These are phyloP conservation scores for Cromileptes altivelis DNA, from an alignment of 2,113 vertebrate genomes.

Conservation along the genomic window DNA sequence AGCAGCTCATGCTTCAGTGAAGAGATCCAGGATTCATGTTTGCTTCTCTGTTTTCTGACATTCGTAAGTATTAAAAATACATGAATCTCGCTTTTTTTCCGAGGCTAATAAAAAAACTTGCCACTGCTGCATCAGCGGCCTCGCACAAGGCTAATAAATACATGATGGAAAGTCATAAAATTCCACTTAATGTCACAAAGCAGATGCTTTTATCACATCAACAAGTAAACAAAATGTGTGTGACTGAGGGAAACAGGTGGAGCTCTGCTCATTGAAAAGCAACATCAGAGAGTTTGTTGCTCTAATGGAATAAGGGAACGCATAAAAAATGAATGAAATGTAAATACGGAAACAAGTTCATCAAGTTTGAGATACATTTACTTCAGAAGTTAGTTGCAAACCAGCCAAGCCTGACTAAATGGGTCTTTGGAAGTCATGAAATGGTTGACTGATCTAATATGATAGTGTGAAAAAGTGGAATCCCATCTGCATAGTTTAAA, in stretches of 20 bases:
- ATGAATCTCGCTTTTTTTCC: constrained; percentile 2
- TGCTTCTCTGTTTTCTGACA: constrained; percentile 43
- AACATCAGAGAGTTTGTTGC: constrained; percentile 5
- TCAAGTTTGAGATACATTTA: constrained; percentile 13
- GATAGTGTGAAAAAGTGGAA: constrained; percentile 10
- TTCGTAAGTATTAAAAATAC: constrained; percentile 51
- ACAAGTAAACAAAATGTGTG: constrained; percentile 46
- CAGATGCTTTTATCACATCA: constrained; percentile 58
- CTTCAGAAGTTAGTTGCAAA: constrained; percentile 27
- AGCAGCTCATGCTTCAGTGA: constrained; percentile 9
- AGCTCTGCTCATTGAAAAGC: constrained; percentile 8
- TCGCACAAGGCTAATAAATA: constrained; percentile 34
- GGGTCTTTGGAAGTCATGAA: constrained; percentile 21
- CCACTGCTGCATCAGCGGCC: constrained; percentile 32
- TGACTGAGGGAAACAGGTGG: constrained; percentile 41
- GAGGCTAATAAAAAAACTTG: constrained; percentile 14
- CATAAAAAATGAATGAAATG: constrained; percentile 8
- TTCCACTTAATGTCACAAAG: constrained; percentile 40
- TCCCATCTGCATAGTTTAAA: constrained; percentile 28
- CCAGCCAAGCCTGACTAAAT: constrained; percentile 10
- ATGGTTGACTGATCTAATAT: constrained; percentile 23
- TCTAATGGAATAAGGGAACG: not conserved
- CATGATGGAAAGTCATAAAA: constrained; percentile 55
- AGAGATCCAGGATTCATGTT: constrained; percentile 36
- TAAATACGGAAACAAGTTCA: constrained; percentile 19